Evolutionary conservation across 2,113 vertebrate species (phyloP).

Genomic region (Nothoprocta perdicaria): DNA sequence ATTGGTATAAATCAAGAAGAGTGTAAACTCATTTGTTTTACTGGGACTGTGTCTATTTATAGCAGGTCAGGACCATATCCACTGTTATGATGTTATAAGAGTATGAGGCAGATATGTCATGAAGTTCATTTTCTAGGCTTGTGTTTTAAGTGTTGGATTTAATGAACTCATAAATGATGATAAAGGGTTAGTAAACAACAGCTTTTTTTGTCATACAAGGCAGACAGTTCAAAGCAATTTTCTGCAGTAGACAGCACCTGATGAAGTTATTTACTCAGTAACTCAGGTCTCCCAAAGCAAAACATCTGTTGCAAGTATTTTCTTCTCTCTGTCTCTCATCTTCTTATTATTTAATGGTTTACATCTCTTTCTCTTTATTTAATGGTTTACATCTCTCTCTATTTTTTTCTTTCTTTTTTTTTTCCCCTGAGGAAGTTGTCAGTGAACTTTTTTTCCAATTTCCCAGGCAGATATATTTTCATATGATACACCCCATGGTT

Average conservation of each 20-base stretch:
- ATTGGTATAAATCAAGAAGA: background rate
- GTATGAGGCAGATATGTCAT: background rate
- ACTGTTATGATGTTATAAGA: background rate
- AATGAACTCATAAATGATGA: background rate
- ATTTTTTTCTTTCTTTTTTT: background rate
- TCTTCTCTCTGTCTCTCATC: background rate
- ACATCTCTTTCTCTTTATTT: background rate
- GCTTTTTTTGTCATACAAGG: background rate
- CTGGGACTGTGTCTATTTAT: background rate
- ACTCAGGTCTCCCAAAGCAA: slow-evolving; percentile 8
- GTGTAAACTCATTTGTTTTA: background rate
- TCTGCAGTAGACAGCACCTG: background rate
- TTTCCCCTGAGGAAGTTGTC: background rate
- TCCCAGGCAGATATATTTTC: slow-evolving; percentile 42
- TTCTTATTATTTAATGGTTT: background rate
- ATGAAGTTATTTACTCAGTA: slow-evolving; percentile 21
- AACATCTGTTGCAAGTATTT: background rate
- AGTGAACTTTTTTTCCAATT: slow-evolving; percentile 45
- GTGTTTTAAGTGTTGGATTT: background rate
- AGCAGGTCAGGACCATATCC: background rate
- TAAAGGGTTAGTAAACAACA: background rate
- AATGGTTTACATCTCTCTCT: background rate
- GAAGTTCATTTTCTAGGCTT: background rate
- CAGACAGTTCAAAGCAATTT: background rate
- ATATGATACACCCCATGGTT: slow-evolving; percentile 18